These are phyloP conservation scores for Bucco capensis DNA, from an alignment of 2,113 vertebrate species.

Conservation along the genomic window DNA sequence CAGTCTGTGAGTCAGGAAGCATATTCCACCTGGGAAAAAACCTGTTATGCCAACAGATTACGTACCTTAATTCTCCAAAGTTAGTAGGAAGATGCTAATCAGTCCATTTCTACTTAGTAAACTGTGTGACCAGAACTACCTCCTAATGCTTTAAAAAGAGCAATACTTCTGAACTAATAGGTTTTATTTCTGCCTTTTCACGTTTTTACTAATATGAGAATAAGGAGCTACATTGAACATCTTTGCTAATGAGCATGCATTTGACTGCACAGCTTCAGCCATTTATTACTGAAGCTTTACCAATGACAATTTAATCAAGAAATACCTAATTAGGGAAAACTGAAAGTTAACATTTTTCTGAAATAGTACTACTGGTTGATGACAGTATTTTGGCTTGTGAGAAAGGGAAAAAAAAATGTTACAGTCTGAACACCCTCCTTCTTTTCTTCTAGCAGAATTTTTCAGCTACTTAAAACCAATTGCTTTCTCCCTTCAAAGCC, in stretches of 20 bases:
- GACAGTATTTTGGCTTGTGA: neutral
- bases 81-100: neutral
- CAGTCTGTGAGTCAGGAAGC: neutral
- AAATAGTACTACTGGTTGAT: neutral
- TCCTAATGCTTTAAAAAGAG: neutral
- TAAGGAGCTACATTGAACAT: neutral
- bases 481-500: neutral
- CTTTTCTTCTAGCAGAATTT: neutral
- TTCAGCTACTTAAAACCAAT: neutral
- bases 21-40: constrained; percentile 16
- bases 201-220: neutral
- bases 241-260: neutral
- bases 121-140: neutral
- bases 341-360: neutral
- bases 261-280: neutral
- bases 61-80: neutral
- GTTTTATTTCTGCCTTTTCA: neutral
- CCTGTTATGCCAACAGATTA: neutral
- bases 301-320: neutral
- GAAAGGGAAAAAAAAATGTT: neutral
- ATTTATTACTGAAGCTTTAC: neutral
- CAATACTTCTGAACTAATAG: neutral
- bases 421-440: neutral
- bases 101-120: neutral
- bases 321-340: neutral